Conservation (phyloP, 2,888 invertebrate species). For the Sclerodermus sp. region DNA sequence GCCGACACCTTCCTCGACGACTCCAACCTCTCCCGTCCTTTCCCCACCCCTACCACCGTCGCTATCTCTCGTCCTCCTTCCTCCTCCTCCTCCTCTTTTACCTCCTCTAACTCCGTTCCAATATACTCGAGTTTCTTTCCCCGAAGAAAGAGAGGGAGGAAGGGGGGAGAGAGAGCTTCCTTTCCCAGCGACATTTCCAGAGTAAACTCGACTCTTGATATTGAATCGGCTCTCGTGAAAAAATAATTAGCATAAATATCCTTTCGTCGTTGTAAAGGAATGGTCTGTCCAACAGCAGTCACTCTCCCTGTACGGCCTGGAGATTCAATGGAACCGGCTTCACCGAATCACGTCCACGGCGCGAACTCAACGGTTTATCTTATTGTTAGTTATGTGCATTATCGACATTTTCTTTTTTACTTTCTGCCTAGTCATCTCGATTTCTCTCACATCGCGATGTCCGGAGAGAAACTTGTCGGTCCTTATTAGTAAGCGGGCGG, state of each 20-base stretch:
- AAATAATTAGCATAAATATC: too few relatives aligned
- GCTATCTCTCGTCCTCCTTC: slow-evolving; percentile 3
- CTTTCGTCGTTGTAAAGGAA: too few relatives aligned
- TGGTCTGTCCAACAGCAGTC: too few relatives aligned
- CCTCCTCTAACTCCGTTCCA: too few relatives aligned
- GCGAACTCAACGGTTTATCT: slow-evolving; percentile 4
- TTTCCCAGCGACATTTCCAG: slow-evolving; percentile 35
- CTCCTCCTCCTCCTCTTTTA: too few relatives aligned
- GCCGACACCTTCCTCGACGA: slow-evolving; percentile 46
- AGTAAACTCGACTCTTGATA: background rate
- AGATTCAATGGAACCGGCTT: too few relatives aligned
- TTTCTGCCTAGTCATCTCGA: slow-evolving; percentile 9
- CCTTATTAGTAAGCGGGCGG: slow-evolving; percentile 5
- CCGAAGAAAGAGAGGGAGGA: too few relatives aligned
- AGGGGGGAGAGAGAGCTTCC: too few relatives aligned
- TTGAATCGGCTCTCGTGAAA: too few relatives aligned
- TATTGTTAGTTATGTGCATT: background rate
- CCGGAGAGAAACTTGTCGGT: slow-evolving; percentile 21
- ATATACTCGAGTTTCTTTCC: too few relatives aligned
- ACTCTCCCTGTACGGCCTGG: too few relatives aligned
- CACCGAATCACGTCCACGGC: background rate
- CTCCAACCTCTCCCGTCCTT: slow-evolving; percentile 20
- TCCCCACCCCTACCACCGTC: slow-evolving; percentile 12
- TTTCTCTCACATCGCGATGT: slow-evolving; percentile 23
- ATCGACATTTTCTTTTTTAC: slow-evolving; percentile 1